Base-by-base conservation (phyloP, 2,113 vertebrate genomes). In the Gymnogyps californianus region DNA sequence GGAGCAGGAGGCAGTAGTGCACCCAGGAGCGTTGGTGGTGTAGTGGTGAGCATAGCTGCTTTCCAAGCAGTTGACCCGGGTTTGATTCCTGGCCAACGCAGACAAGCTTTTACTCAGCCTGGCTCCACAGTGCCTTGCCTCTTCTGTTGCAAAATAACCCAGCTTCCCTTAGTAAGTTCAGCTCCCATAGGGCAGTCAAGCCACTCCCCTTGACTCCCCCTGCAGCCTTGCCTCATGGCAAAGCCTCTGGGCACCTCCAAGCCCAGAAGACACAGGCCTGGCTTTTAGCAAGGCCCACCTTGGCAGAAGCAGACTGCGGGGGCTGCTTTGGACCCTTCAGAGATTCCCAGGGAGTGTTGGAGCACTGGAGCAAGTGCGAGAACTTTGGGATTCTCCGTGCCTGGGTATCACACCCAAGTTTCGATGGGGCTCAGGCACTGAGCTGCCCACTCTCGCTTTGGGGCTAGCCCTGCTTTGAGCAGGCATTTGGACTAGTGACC, bases 11-110 rank as follows among this genome's bases (percentile, higher is more conserved):
- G 44, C 44, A 46, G 16, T 14, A 46, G 44, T 46, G 5, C 14
- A 46, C 16, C 15, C 44, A 46, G 44, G 44, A 46, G 13, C 13
- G 15, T 24, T 49, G 49, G 24, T 25, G 49, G 6, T 13, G 25
- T 8, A 14, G 49, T 51, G 24, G 24, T 25, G 24, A 38, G 38
- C 38, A 38, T 38, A 98, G 97, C 97, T 98, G 97, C 97, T 96
- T 98, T 98, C 97, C 93, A 96, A 97, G 95, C 96, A 95, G 96
- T 97, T 97, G 91, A 96, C 95, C 95, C 91, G 93, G 96, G 95
- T 96, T 97, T 87, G 93, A 97, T 95, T 96, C 96, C 96, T 91
- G 95, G 95, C 93, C 96, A 97, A 94, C 83, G 96, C 93, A 97
- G 2, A 51, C 13, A 25, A 51, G 13, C 13, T 25, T 51, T 51